phyloP scores from a whole-genome alignment of 2,797 vertebrate genomes.

The Alauda arvensis region DNA sequence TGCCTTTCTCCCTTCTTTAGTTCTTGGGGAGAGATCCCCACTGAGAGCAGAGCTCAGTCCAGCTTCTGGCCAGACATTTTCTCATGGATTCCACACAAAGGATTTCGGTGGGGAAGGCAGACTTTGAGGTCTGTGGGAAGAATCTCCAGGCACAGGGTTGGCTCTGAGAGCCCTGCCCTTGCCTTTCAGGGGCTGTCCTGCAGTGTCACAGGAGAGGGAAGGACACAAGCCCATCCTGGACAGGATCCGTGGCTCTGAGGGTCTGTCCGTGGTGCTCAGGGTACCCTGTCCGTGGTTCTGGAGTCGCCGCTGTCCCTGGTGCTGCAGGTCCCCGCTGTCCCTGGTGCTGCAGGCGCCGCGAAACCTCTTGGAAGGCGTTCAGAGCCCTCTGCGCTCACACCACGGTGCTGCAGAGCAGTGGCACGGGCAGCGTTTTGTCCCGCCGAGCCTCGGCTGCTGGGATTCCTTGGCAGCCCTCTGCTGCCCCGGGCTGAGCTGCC shows the following conservation, averaged over 20 bases:
- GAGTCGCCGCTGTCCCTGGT: neutral
- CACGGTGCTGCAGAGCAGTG: fast-evolving
- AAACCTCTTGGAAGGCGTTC: fast-evolving
- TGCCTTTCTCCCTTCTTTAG: neutral
- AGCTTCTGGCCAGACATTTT: fast-evolving
- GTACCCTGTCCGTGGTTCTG: neutral
- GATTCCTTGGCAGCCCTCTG: neutral
- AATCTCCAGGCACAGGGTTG: fast-evolving
- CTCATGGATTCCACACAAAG: fast-evolving
- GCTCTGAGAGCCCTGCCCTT: neutral
- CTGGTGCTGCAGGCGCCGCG: neutral
- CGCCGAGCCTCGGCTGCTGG: fast-evolving
- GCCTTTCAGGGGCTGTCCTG: neutral
- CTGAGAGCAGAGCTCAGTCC: fast-evolving
- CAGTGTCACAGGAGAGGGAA: neutral
- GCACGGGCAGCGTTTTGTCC: fast-evolving
- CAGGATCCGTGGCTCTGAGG: fast-evolving
- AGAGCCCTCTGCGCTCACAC: fast-evolving
- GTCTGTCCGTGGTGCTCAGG: neutral
- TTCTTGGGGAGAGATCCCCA: neutral
- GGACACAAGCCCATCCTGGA: fast-evolving
- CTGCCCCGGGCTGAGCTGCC: neutral
- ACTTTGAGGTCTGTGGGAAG: fast-evolving
- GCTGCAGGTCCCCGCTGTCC: neutral
- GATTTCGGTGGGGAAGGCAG: fast-evolving